Evolutionary conservation across 1,140 invertebrate species (phyloP), one percentile per base, ranked within the genome.

Genomic region (Proctacanthus coquilletti): DNA sequence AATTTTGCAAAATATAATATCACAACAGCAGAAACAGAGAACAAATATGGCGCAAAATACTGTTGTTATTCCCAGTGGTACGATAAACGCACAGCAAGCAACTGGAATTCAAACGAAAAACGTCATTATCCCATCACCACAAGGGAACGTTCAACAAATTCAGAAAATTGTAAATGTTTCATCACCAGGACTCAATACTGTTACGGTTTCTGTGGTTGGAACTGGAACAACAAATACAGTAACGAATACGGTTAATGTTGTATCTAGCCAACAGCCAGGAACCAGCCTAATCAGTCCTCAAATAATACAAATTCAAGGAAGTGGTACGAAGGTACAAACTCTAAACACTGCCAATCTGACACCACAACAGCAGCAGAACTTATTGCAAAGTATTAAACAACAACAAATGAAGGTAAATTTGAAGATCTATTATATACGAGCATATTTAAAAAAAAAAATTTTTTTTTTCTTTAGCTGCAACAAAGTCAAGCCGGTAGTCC

Each of bases 301-400:
- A 27, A 41, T 33, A 11, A 36, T 48, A 47, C 21, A 36, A 36
- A 39, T 39, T 25, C 37, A 39, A 23, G 27, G 20, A 21, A 31
- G 18, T n/a, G 31, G 18, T 14, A 38, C 31, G 9, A 47, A 47
- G 34, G 35, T 47, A 10, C 43, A 47, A 36, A 40, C 45, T 9
- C 34, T 49, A 20, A 40, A 42, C 30, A 42, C 45, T 13, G 47
- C 48, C 13, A 60, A 50, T 44, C 47, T 66, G 19, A 61, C 61
- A 30, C 51, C 54, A 10, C 63, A 64, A 39, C 64, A 66, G 39
- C 64, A 66, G 33, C 59, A 62, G 40, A 56, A 56, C 32, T 46
- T 68, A 9, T 50, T 68, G 21, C 63, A 64, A 18, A 60, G 47
- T 34, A 46, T 60, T 5, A 59, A 51, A 38, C 53, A 59, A 23